phyloP scores from a whole-genome alignment of 1,140 invertebrate genomes.

The Coelopa frigida region DNA sequence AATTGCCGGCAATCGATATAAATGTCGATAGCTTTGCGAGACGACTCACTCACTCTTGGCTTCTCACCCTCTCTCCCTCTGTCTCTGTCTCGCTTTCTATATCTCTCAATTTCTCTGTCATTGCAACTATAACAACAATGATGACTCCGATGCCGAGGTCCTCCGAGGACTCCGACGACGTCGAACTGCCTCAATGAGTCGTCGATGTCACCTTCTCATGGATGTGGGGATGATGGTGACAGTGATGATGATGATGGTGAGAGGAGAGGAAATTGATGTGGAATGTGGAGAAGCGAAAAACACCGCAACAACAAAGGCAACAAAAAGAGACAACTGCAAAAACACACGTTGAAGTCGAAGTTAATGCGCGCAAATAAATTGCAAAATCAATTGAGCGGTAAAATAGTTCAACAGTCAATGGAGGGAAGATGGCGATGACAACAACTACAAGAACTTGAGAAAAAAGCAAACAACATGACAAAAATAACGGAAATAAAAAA shows the following conservation, averaged over 20 bases:
- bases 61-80: too few species aligned
- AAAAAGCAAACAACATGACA: too few species aligned
- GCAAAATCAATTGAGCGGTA: conserved; percentile 44
- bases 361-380: conserved; percentile 43
- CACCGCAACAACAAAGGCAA: conserved; percentile 10
- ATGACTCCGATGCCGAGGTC: too few species aligned
- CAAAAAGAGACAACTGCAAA: not conserved
- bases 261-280: conserved; percentile 41
- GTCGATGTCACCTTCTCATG: too few species aligned
- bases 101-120: too few species aligned
- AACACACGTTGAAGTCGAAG: conserved; percentile 14
- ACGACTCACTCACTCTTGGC: too few species aligned
- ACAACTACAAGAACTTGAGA: conserved; percentile 22
- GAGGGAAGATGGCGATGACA: conserved; percentile 10
- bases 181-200: too few species aligned
- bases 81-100: too few species aligned
- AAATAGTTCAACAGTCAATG: conserved; percentile 34
- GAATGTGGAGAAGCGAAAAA: conserved; percentile 19
- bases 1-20: not conserved
- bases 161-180: too few species aligned
- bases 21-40: not conserved
- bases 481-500: too few species aligned
- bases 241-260: conserved; percentile 45
- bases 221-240: conserved; percentile 39
- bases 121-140: too few species aligned